phyloP scores from a whole-genome alignment of 2,888 invertebrate genomes.

The Heliconius aoede region DNA sequence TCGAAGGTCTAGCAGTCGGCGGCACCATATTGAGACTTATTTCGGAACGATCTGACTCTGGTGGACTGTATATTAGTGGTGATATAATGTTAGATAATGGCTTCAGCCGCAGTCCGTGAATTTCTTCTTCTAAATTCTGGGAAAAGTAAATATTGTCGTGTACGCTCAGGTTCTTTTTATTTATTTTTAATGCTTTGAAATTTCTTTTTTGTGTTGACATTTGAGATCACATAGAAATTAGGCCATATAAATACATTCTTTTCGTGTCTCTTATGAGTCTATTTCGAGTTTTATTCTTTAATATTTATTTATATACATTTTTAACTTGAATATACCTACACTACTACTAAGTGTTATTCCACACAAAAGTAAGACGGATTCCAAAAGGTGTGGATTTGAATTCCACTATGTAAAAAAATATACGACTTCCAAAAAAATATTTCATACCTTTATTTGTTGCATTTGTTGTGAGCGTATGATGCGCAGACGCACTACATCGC shows the following conservation, averaged over 20 bases:
- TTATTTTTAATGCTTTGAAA: no score
- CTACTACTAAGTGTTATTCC: no score
- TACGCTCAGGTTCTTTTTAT: background rate
- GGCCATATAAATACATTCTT: no score
- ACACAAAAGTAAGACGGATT: background rate
- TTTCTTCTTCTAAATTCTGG: slow-evolving; percentile 70
- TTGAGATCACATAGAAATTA: no score
- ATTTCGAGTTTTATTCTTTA: no score
- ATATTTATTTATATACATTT: no score
- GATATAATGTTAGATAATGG: slow-evolving; percentile 57
- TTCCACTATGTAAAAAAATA: no score
- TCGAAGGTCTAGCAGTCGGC: slow-evolving; percentile 47
- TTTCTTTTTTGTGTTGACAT: no score
- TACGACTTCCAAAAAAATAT: background rate
- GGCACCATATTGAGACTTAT: slow-evolving; percentile 62
- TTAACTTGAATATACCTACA: no score
- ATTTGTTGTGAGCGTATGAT: slow-evolving; percentile 74
- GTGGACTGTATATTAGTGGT: slow-evolving; percentile 44
- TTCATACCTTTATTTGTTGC: slow-evolving; percentile 78
- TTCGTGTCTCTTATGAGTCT: no score
- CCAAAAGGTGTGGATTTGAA: background rate
- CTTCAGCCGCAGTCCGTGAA: slow-evolving; percentile 65
- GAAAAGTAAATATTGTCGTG: background rate
- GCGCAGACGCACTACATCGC: slow-evolving; percentile 75
- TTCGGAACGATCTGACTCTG: slow-evolving; percentile 55